These are phyloP conservation scores for Masnerella sp. DNA, from an alignment of 2,888 invertebrate species.

Conservation along the genomic window DNA sequence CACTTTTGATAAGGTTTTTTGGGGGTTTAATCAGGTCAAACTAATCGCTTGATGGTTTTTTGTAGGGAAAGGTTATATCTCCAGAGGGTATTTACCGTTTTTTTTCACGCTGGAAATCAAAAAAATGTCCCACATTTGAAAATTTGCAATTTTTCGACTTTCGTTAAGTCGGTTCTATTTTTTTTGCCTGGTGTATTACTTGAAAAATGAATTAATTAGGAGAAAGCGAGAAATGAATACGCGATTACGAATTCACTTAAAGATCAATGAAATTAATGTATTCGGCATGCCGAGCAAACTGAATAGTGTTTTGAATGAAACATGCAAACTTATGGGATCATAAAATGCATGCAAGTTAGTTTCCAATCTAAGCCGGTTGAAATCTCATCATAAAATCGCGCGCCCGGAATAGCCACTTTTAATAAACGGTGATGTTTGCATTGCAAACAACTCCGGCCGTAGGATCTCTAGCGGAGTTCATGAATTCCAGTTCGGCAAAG, in stretches of 20 bases:
- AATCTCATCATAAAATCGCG: slow-evolving; percentile 33
- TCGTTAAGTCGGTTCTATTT: too few species aligned
- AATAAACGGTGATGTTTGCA: slow-evolving; percentile 71
- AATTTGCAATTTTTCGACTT: too few species aligned
- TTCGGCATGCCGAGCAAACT: not conserved
- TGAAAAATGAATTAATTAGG: too few species aligned
- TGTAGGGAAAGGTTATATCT: too few species aligned
- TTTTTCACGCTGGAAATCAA: too few species aligned
- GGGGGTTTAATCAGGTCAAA: too few species aligned
- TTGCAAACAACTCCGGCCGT: slow-evolving; percentile 69
- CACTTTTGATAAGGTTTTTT: too few species aligned
- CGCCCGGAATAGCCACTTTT: slow-evolving; percentile 59
- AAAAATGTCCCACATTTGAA: too few species aligned
- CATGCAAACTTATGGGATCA: slow-evolving; percentile 21
- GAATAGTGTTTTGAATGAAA: slow-evolving; percentile 13
- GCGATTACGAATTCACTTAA: not conserved
- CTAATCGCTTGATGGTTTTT: too few species aligned
- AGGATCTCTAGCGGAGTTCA: slow-evolving; percentile 68
- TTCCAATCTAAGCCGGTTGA: slow-evolving; percentile 29
- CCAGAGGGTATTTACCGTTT: too few species aligned
- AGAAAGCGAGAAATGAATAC: not conserved
- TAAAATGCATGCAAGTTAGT: slow-evolving; percentile 21
- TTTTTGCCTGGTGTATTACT: too few species aligned
- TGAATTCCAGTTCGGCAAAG: slow-evolving; percentile 60
- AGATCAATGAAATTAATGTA: not conserved